These are phyloP conservation scores for Sympetrum striolatum DNA, from an alignment of 2,888 invertebrate genomes.

Conservation along the genomic window DNA sequence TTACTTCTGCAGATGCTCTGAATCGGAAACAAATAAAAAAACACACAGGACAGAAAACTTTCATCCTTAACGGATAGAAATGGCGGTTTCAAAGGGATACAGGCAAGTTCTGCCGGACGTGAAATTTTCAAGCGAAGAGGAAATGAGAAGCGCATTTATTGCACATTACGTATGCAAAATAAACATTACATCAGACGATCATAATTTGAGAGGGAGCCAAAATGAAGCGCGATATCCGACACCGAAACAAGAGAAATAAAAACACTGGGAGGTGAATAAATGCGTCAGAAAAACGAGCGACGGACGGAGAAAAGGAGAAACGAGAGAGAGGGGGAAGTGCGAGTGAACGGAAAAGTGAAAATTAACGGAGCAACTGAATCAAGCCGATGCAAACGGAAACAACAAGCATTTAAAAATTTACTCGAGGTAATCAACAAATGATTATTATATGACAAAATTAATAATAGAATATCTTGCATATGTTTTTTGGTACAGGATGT, in stretches of 20 bases:
- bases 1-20: background rate
- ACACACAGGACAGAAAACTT: background rate
- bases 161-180: no score
- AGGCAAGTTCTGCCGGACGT: background rate
- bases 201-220: background rate
- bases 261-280: background rate
- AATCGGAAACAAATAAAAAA: background rate
- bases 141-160: background rate
- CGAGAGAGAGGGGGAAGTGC: background rate
- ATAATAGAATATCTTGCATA: no score
- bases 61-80: background rate
- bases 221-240: conserved; percentile 30
- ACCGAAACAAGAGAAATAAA: background rate
- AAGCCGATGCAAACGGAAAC: background rate
- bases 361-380: background rate
- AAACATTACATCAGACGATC: conserved; percentile 14
- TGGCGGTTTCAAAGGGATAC: background rate
- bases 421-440: no score
- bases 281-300: background rate
- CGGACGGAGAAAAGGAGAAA: background rate
- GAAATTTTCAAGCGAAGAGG: background rate
- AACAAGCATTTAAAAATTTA: no score
- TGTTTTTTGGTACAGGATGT: no score
- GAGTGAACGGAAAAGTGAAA: background rate
- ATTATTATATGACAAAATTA: no score